These are phyloP conservation scores for Porites lobata DNA, from an alignment of 92 coral and sea anemone genomes.

Conservation along the genomic window DNA sequence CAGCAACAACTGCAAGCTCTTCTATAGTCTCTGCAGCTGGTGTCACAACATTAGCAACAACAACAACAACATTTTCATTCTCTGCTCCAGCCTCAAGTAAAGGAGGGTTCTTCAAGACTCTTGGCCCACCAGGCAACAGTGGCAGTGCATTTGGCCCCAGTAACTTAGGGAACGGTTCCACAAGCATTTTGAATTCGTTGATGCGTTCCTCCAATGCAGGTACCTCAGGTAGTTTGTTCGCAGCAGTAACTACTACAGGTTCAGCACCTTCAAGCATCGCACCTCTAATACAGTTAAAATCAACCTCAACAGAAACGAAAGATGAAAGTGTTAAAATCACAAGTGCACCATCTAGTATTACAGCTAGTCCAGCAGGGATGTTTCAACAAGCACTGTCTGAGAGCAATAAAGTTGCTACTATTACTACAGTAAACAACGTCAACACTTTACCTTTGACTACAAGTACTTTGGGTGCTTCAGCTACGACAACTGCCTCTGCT, in stretches of 20 bases:
- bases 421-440: background rate
- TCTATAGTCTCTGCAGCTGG: background rate
- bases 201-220: constrained; percentile 14
- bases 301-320: constrained; percentile 12
- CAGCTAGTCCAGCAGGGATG: constrained; percentile 28
- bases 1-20: background rate
- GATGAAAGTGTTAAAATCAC: constrained; percentile 3
- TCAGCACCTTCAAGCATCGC: constrained; percentile 13
- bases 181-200: constrained; percentile 24
- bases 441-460: background rate
- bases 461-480: constrained; percentile 8
- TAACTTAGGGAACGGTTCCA: background rate
- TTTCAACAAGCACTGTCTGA: constrained; percentile 24
- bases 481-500: background rate
- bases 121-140: background rate
- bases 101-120: constrained; percentile 36
- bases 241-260: background rate
- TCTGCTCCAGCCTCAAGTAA: constrained; percentile 38
- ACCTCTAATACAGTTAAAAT: background rate
- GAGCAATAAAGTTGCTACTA: background rate
- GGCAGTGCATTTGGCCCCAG: constrained; percentile 10
- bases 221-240: constrained; percentile 12
- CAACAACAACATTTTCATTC: constrained; percentile 8
- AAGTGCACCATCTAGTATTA: background rate
- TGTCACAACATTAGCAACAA: constrained; percentile 11